Conservation (phyloP, 2,113 vertebrate species). For the Tichodroma muraria region DNA sequence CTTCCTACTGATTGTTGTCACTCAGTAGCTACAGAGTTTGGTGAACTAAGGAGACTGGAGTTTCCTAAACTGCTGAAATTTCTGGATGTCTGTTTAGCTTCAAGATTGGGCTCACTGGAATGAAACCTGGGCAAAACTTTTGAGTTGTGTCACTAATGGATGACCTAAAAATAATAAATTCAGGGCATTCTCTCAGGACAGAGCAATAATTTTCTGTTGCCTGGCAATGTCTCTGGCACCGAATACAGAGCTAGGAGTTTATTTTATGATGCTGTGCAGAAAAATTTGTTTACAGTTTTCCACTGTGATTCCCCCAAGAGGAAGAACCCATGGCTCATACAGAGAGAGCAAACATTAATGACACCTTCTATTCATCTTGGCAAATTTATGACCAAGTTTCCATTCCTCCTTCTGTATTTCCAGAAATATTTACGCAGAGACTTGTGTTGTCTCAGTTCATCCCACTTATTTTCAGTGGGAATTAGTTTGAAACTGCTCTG, state of each 20-base stretch:
- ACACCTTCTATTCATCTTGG: conserved; percentile 7
- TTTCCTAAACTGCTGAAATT: neutral
- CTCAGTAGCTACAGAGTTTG: neutral
- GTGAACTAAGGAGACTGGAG: neutral
- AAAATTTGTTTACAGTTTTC: conserved; percentile 47
- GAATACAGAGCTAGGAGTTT: conserved; percentile 13
- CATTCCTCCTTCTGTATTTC: conserved; percentile 3
- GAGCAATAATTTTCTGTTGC: conserved; percentile 33
- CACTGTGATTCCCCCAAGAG: conserved; percentile 39
- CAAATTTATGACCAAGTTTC: conserved; percentile 32
- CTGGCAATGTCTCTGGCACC: neutral
- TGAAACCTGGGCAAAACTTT: neutral
- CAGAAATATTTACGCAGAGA: neutral
- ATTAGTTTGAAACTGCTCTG: neutral
- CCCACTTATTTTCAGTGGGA: neutral
- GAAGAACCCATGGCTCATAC: conserved; percentile 1
- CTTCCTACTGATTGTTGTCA: neutral
- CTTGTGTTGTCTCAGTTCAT: neutral
- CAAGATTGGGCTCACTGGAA: neutral
- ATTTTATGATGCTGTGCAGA: conserved; percentile 34
- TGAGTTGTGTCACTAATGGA: neutral
- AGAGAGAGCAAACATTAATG: neutral
- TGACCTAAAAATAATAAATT: conserved; percentile 29
- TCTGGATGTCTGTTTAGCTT: neutral
- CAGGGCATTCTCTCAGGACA: conserved; percentile 2